Evolutionary conservation across 2,888 invertebrate species (phyloP).

Genomic region (Pterostichus madidus): DNA sequence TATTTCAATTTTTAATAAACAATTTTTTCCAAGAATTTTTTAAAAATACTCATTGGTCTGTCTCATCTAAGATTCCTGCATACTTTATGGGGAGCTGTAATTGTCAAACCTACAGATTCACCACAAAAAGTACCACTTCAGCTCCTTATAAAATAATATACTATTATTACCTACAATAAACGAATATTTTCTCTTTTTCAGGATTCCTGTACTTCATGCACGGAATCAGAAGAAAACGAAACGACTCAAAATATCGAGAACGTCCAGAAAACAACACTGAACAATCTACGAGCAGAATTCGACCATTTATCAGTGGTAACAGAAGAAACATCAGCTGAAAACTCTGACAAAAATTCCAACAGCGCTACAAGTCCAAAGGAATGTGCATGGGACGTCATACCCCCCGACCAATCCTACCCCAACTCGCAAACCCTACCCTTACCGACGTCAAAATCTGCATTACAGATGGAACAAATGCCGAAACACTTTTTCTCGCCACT

Average conservation of each 20-base stretch:
- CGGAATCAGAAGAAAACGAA: constrained; percentile 76
- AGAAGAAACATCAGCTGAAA: constrained; percentile 82
- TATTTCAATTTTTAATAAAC: too few relatives aligned
- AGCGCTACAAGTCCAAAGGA: constrained; percentile 69
- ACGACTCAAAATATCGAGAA: constrained; percentile 76
- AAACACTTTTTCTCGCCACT: constrained; percentile 78
- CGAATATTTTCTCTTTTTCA: constrained; percentile 68
- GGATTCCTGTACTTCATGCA: constrained; percentile 75
- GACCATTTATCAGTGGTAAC: constrained; percentile 88
- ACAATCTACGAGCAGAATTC: constrained; percentile 81
- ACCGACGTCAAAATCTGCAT: constrained; percentile 52
- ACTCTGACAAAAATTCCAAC: constrained; percentile 74
- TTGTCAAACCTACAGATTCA: too few relatives aligned
- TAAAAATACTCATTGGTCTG: too few relatives aligned
- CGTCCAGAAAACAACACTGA: constrained; percentile 77
- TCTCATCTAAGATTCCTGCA: too few relatives aligned
- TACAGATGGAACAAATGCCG: constrained; percentile 69
- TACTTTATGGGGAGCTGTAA: too few relatives aligned
- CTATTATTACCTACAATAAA: too few relatives aligned
- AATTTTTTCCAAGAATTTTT: too few relatives aligned
- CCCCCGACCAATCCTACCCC: constrained; percentile 76
- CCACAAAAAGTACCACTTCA: too few relatives aligned
- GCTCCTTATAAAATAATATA: too few relatives aligned
- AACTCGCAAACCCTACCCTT: constrained; percentile 69
- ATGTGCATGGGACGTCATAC: constrained; percentile 73